Evolutionary conservation across 1,140 invertebrate genomes (phyloP).

Genomic region (Asobara japonica): DNA sequence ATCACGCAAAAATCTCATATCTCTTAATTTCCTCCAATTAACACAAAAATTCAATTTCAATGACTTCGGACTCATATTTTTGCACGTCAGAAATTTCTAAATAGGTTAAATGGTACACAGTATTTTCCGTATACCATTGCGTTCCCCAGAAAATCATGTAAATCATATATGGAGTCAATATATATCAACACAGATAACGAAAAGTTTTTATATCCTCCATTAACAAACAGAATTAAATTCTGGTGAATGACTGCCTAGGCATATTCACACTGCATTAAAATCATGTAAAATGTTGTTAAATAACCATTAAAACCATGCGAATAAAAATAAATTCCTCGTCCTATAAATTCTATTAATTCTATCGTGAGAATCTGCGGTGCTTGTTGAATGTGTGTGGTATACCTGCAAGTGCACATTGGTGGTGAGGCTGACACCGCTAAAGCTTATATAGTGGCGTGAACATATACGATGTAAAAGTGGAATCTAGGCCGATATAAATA

Average conservation of each 20-base stretch:
- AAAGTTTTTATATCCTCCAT: too few species aligned
- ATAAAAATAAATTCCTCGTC: constrained; percentile 50
- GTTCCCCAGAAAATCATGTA: too few species aligned
- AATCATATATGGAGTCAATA: too few species aligned
- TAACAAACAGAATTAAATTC: too few species aligned
- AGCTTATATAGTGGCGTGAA: constrained; percentile 37
- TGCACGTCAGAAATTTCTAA: too few species aligned
- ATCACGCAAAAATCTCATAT: too few species aligned
- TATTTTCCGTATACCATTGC: too few species aligned
- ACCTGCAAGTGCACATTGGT: constrained; percentile 34
- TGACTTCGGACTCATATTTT: too few species aligned
- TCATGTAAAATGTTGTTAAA: neutral
- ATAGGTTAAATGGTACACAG: too few species aligned
- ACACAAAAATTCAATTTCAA: too few species aligned
- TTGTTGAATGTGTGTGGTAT: constrained; percentile 38
- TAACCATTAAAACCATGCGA: neutral
- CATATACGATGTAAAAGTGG: constrained; percentile 60
- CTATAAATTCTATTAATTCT: constrained; percentile 49
- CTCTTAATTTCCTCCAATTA: too few species aligned
- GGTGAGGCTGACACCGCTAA: constrained; percentile 21
- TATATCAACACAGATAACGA: too few species aligned
- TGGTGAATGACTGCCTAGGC: neutral
- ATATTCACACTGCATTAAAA: neutral
- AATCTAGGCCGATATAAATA: constrained; percentile 68
- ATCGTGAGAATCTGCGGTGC: constrained; percentile 59